These are phyloP conservation scores for Drosophila barbarae DNA, from an alignment of 2,888 invertebrate species.

Conservation along the genomic window DNA sequence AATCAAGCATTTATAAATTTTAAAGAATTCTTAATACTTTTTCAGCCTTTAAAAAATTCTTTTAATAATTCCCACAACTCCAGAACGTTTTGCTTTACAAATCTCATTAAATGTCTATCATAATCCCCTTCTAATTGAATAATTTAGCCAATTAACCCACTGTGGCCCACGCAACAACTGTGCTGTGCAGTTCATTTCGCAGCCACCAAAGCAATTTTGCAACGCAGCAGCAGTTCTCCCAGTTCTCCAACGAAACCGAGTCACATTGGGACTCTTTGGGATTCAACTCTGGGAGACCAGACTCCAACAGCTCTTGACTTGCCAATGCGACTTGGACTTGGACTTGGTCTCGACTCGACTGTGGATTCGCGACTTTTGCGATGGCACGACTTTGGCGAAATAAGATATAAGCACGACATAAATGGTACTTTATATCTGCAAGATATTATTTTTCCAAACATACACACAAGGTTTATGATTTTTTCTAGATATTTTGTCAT, in stretches of 20 bases:
- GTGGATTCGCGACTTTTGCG: slow-evolving; percentile 34
- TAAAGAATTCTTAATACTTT: too few species aligned
- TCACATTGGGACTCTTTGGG: slow-evolving; percentile 12
- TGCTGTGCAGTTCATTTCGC: background rate
- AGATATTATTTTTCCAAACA: slow-evolving; percentile 76
- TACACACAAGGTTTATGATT: slow-evolving; percentile 76
- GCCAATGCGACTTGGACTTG: slow-evolving; percentile 1
- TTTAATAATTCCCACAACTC: background rate
- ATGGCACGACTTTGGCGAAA: slow-evolving; percentile 73
- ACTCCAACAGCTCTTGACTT: slow-evolving; percentile 9
- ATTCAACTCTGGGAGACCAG: slow-evolving; percentile 10
- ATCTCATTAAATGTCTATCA: background rate
- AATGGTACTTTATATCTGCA: slow-evolving; percentile 75
- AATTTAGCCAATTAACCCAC: slow-evolving; percentile 14
- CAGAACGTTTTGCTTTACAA: background rate
- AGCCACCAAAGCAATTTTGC: slow-evolving; percentile 32
- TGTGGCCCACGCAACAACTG: slow-evolving; percentile 32
- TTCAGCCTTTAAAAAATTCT: background rate
- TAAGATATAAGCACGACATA: slow-evolving; percentile 76
- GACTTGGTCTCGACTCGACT: background rate
- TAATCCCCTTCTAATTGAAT: slow-evolving; percentile 4
- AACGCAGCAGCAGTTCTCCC: slow-evolving; percentile 38
- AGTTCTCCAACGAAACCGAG: slow-evolving; percentile 15
- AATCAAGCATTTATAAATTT: too few species aligned
- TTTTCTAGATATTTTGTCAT: slow-evolving; percentile 76